phyloP scores from a whole-genome alignment of 2,888 invertebrate species.

The Microchrysa polita region DNA sequence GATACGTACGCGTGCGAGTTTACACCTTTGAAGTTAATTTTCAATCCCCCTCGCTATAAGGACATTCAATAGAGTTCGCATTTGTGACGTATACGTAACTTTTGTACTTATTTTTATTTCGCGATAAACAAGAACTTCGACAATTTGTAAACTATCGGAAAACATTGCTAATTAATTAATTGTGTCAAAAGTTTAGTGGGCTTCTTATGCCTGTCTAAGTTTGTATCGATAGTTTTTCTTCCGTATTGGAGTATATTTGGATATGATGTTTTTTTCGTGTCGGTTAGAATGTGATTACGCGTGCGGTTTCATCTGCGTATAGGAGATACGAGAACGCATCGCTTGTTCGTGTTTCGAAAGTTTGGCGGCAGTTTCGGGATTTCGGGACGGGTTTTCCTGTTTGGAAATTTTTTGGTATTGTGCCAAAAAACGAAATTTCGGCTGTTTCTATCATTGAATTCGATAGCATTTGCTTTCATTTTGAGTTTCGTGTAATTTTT shows the following conservation, averaged over 20 bases:
- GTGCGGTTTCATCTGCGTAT: background rate
- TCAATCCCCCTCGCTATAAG: conserved; percentile 2
- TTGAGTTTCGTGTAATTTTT: conserved; percentile 6
- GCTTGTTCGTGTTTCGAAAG: conserved; percentile 2
- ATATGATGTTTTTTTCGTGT: background rate
- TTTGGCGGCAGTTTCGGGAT: conserved; percentile 24
- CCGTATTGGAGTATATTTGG: background rate
- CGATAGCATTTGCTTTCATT: background rate
- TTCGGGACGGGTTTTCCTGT: conserved; percentile 28
- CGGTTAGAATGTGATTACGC: background rate
- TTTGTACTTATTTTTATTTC: too few relatives aligned
- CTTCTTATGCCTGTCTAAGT: conserved; percentile 21
- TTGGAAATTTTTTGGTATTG: conserved; percentile 38
- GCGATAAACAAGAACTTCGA: too few relatives aligned
- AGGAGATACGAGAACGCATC: background rate
- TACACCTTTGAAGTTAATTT: background rate
- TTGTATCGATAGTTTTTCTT: background rate
- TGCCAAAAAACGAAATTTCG: conserved; percentile 31
- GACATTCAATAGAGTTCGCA: too few relatives aligned
- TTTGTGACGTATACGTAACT: too few relatives aligned
- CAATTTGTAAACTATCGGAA: background rate
- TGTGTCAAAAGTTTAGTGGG: conserved; percentile 36
- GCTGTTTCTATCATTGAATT: conserved; percentile 16
- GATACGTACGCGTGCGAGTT: conserved; percentile 12
- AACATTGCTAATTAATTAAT: conserved; percentile 5